Evolutionary conservation across 2,113 vertebrate genomes (phyloP), one percentile per base, ranked within the genome.

Genomic region (Lagopus muta): DNA sequence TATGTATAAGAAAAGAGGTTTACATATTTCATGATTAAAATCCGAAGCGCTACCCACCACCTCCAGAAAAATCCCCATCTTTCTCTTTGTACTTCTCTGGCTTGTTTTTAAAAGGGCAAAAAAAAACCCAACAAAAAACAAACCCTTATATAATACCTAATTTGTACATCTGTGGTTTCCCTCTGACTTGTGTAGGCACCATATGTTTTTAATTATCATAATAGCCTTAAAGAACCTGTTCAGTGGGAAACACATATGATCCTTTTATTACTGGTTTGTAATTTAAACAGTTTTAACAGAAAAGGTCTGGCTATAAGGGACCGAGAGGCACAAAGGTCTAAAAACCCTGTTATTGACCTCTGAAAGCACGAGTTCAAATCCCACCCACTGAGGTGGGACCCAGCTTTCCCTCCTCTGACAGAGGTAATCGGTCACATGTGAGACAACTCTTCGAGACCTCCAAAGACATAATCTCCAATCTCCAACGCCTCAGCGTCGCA

Each of bases 191-290:
- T 96, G 93, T 94, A 97, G 97, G 97, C 97, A 96, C 98, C 99
- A 98, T 99, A 98, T 99, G 99, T 97, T 98, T 99, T 99, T 98
- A 98, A 99, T 99, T 98, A 98, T 98, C 98, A 95, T 98, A 98
- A 98, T 98, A 98, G 97, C 98, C 98, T 98, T 98, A 98, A 98
- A 98, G 98, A 99, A 98, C 98, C 98, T 98, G 98, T 98, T 98
- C 97, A 88, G 96, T 97, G 96, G 97, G 96, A 97, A 97, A 97
- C 97, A 95, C 98, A 98, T 96, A 97, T 97, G 97, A 98, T 97
- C 97, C 97, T 97, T 98, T 98, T 98, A 98, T 98, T 98, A 97
- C 95, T 97, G 95, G 97, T 97, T 97, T 97, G 97, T 95, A 98
- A 96, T 98, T 98, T 97, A 97, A 98, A 98, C 97, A 97, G 97